Conservation (phyloP, 2,113 vertebrate species). For the Artemisiospiza belli region DNA sequence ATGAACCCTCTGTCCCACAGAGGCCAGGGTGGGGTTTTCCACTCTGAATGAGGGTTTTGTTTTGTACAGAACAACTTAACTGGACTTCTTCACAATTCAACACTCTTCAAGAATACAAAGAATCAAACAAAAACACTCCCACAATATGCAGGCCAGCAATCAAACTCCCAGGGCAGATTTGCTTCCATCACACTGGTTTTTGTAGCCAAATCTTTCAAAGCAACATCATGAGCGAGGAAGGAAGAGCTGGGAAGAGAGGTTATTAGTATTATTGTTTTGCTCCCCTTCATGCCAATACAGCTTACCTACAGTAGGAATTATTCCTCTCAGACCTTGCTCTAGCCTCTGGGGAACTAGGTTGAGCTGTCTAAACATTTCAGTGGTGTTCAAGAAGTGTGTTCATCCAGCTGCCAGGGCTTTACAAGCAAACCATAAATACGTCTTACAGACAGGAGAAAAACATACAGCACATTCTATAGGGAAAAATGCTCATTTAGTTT, state of each 20-base stretch:
- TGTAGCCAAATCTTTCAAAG: neutral
- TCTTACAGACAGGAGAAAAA: neutral
- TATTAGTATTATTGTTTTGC: neutral
- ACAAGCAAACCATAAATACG: neutral
- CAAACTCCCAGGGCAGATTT: neutral
- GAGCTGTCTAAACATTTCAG: neutral
- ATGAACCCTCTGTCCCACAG: neutral
- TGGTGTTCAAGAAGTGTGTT: neutral
- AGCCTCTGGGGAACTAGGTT: neutral
- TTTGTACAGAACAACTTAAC: neutral
- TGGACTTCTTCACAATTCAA: neutral
- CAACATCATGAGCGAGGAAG: neutral
- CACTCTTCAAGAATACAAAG: neutral
- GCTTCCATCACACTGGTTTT: neutral
- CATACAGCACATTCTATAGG: neutral
- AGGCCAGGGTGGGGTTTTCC: neutral
- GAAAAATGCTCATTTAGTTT: neutral
- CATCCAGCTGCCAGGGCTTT: neutral
- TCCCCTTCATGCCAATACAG: neutral
- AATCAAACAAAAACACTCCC: neutral
- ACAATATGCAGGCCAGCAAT: neutral
- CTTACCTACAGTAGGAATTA: neutral
- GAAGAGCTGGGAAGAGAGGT: neutral
- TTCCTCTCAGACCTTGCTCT: neutral
- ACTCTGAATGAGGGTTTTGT: constrained; percentile 14